A percentile compares a stretch with the other conserved stretches of the same genome.
Evolutionary conservation across 1,140 invertebrate species (phyloP).

Genomic region (Paramacrobiotus metropolitanus): DNA sequence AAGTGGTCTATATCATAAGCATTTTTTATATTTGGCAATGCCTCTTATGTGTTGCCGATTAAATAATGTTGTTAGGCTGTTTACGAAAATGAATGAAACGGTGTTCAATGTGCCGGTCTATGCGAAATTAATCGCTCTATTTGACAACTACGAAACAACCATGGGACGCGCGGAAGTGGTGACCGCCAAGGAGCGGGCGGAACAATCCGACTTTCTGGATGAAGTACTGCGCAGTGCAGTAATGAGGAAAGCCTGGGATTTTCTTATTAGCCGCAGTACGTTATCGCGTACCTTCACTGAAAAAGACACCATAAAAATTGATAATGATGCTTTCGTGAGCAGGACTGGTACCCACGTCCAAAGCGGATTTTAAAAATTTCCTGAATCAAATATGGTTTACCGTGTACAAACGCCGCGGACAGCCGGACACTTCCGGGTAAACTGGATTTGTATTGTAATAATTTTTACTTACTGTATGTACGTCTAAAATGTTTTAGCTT

Average conservation of each 20-base stretch:
- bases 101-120: conserved; percentile 38
- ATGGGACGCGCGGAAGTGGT: conserved; percentile 47
- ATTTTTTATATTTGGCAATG: no score
- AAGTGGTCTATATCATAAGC: neutral
- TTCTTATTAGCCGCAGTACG: conserved; percentile 40
- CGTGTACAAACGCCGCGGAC: conserved; percentile 44
- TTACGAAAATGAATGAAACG: conserved; percentile 15
- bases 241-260: conserved; percentile 44
- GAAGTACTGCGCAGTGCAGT: conserved; percentile 42
- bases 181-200: conserved; percentile 40
- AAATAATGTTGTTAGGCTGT: neutral
- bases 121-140: conserved; percentile 35
- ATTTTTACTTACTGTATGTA: no score
- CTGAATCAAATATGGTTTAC: conserved; percentile 36
- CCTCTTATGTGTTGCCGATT: neutral
- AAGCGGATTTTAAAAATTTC: conserved; percentile 34
- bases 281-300: neutral
- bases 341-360: conserved; percentile 20
- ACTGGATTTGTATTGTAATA: no score
- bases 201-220: conserved; percentile 49
- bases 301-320: conserved; percentile 5
- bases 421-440: conserved; percentile 29
- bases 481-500: no score
- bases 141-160: conserved; percentile 43
- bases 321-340: neutral